phyloP scores from a whole-genome alignment of 1,140 invertebrate species.

The Capitella teleta region DNA sequence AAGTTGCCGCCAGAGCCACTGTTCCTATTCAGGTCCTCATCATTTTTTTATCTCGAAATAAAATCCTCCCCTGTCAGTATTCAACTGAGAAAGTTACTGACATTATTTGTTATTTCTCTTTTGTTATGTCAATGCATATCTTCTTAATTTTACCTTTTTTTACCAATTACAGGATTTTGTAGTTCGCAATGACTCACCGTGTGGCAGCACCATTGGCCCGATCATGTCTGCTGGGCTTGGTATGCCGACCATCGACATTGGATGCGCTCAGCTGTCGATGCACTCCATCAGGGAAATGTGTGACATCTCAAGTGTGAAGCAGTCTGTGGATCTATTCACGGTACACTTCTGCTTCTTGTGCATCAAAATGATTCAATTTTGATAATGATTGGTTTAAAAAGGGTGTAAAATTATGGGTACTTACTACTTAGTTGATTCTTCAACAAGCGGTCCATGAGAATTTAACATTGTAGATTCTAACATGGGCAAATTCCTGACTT shows the following conservation, averaged over 20 bases:
- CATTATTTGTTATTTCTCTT: neutral
- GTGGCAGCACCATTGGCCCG: constrained; percentile 46
- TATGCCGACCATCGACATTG: constrained; percentile 44
- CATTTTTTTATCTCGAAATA: too few relatives aligned
- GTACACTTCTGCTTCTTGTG: too few relatives aligned
- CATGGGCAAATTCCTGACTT: too few relatives aligned
- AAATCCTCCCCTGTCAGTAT: neutral
- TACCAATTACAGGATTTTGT: constrained; percentile 39
- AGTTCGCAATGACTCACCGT: constrained; percentile 41
- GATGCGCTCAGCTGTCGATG: constrained; percentile 45
- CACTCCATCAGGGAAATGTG: constrained; percentile 47
- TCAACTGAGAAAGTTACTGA: neutral
- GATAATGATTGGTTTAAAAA: too few relatives aligned
- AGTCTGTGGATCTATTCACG: too few relatives aligned
- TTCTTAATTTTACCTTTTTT: too few relatives aligned
- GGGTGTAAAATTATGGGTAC: too few relatives aligned
- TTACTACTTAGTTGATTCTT: too few relatives aligned
- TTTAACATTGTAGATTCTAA: too few relatives aligned
- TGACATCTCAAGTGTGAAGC: too few relatives aligned
- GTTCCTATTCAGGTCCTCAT: constrained; percentile 42
- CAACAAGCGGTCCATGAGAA: too few relatives aligned
- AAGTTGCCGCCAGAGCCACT: constrained; percentile 33
- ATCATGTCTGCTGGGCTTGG: constrained; percentile 44
- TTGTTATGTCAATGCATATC: constrained; percentile 5
- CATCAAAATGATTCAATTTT: too few relatives aligned